Evolutionary conservation across 2,888 invertebrate species (phyloP).

Genomic region (Hemistola chrysoprasaria): DNA sequence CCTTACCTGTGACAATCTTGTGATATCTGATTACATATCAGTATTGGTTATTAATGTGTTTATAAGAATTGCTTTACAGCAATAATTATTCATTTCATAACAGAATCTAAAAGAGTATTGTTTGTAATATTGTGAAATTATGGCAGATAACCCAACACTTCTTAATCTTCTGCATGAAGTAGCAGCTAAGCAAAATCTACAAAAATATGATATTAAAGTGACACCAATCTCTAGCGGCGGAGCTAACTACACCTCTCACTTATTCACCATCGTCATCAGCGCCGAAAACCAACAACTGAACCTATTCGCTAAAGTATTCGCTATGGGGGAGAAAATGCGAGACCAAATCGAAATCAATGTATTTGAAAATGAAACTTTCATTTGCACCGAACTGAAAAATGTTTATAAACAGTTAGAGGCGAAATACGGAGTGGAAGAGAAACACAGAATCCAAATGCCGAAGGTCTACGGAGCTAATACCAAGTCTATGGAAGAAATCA

Average conservation of each 20-base stretch:
- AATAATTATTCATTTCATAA: too few relatives aligned
- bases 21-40: too few relatives aligned
- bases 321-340: slow-evolving; percentile 43
- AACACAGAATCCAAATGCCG: slow-evolving; percentile 43
- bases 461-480: slow-evolving; percentile 44
- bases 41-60: too few relatives aligned
- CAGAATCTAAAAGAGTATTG: too few relatives aligned
- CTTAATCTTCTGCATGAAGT: slow-evolving; percentile 25
- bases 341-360: slow-evolving; percentile 29
- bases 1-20: too few relatives aligned
- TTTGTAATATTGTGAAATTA: background rate
- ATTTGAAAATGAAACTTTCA: slow-evolving; percentile 46
- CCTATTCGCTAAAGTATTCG: slow-evolving; percentile 54
- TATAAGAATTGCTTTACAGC: too few relatives aligned
- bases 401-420: slow-evolving; percentile 43
- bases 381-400: slow-evolving; percentile 44
- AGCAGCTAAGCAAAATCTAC: slow-evolving; percentile 29
- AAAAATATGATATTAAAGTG: slow-evolving; percentile 28
- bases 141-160: background rate
- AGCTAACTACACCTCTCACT: slow-evolving; percentile 43
- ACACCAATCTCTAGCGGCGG: slow-evolving; percentile 37
- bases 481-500: slow-evolving; percentile 12
- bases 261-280: slow-evolving; percentile 30
- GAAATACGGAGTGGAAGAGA: slow-evolving; percentile 34
- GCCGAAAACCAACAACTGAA: slow-evolving; percentile 31